Base-by-base conservation (phyloP, 2,888 invertebrate species). In the Leptinotarsa haldemani region DNA sequence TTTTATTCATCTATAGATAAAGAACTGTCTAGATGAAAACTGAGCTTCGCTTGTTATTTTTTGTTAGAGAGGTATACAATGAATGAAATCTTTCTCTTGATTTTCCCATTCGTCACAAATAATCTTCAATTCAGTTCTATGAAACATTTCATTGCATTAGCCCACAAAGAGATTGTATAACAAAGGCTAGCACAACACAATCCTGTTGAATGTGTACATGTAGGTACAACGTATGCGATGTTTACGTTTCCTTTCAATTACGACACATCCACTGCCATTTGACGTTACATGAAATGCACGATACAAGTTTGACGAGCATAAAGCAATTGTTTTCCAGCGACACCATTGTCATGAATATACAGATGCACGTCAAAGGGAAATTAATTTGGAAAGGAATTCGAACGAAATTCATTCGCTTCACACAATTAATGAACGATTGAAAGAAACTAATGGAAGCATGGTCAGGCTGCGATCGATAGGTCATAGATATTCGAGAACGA, bases 291-390 rank as follows among this genome's bases (percentile, higher is more conserved):
- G 16, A 48, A 15, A 48, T 16, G 50, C n/a, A 15, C 13, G 16
- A 30, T 30, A 30, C 30, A 30, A 40, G 9, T 40, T 40, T 40
- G 30, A 40, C 30, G 30, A 40, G 30, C 30, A 9, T 16, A 1
- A 58, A 18, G 15, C 20, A 25, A 20, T 58, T 20, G 61, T 63
- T 30, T 63, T 7, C 63, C 16, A 16, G 20, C 22, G 40, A 63
- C 63, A 20, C 40, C n/a, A 3, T 63, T 30, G 2, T 63, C 25
- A 7, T 3, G 13, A 12, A 16, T 63, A 47, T 48, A 48, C 18
- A 48, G 20, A 22, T 65, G 47, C 65, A 22, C 47, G 9, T 65
- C 65, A 50, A 48, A 65, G 65, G 18, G 47, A 47, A 65, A 47
- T 40, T 50, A 50, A 50, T 50, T n/a, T n/a, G 7, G n/a, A 50